Percentiles rank a stretch among this genome's conserved stretches.
Evolutionary conservation across 2,888 invertebrate genomes (phyloP).

Genomic region (Dryadula phaetusa): DNA sequence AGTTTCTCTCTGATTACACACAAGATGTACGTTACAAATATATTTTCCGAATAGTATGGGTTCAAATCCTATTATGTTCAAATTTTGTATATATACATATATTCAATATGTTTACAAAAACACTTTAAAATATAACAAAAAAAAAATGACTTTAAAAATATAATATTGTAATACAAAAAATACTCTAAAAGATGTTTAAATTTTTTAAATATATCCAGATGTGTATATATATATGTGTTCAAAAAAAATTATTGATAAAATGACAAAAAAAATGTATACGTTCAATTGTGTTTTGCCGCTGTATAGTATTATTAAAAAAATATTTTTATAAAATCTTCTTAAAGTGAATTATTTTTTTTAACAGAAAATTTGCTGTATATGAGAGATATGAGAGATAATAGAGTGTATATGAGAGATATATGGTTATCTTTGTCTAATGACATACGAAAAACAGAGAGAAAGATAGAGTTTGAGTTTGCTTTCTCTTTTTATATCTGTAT

Average conservation of each 20-base stretch:
- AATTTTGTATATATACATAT: not conserved
- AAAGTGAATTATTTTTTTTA: no score
- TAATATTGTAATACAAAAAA: not conserved
- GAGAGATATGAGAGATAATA: no score
- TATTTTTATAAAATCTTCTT: not conserved
- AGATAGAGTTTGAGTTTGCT: no score
- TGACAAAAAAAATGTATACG: not conserved
- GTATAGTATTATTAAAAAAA: not conserved
- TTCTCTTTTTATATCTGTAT: no score
- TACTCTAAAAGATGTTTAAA: conserved; percentile 1
- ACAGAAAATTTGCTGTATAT: no score
- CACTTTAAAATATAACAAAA: not conserved
- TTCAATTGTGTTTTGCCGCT: conserved; percentile 8
- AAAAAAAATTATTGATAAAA: not conserved
- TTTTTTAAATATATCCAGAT: not conserved
- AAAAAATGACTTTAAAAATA: not conserved
- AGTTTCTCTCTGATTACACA: no score
- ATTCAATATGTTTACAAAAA: no score
- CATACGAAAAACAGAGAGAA: no score
- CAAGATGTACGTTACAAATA: no score
- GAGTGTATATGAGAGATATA: no score
- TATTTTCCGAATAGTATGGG: no score
- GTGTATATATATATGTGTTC: not conserved
- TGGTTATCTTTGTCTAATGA: no score
- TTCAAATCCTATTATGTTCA: not conserved